Evolutionary conservation across 1,140 invertebrate species (phyloP), one percentile per base, ranked within the genome.

Genomic region (Magallana angulata): DNA sequence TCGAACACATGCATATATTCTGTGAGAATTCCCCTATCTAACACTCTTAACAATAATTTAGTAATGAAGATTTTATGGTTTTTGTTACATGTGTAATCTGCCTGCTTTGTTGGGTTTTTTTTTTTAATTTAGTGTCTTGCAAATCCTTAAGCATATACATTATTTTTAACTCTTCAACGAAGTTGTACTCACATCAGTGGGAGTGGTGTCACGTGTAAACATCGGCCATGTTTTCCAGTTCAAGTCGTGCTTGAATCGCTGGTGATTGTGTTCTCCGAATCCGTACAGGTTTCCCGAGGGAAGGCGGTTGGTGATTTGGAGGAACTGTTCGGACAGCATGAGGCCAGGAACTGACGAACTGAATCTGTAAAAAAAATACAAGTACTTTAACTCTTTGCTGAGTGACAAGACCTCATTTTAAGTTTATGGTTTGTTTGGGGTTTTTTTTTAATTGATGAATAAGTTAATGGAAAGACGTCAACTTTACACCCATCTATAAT

Each of bases 341-440:
- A 95, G 96, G 16, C 97, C 97, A n/a, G 88, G 90, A 1, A 90
- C 18, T 18, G 80, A 48, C 0, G 88, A 88, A 83, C 91, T 85
- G 58, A 92, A 92, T 9, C 91, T 92, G 86, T 14, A n/a, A 60
- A 58, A 8, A 57, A 68, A 57, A 86, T 36, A 84, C 7, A 48
- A 4, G 1, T 48, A 4, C 36, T 48, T 48, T 5, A 48, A 48
- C 36, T 4, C 36, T 4, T 48, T 48, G 36, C 5, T 5, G 36
- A 48, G 5, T 48, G 36, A 2, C 36, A 48, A 48, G 36, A 48
- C 36, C 36, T 48, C 2, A 48, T 48, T 48, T 48, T 48, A 48
- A 48, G 36, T 48, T 48, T 5, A 48, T 4, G 36, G 0, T 48
- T 48, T 48, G 24, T 24, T 24, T 24, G 24, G 24, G 24, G 0